Conservation (phyloP, 1,140 invertebrate genomes). For the Leptopilina boulardi region DNA sequence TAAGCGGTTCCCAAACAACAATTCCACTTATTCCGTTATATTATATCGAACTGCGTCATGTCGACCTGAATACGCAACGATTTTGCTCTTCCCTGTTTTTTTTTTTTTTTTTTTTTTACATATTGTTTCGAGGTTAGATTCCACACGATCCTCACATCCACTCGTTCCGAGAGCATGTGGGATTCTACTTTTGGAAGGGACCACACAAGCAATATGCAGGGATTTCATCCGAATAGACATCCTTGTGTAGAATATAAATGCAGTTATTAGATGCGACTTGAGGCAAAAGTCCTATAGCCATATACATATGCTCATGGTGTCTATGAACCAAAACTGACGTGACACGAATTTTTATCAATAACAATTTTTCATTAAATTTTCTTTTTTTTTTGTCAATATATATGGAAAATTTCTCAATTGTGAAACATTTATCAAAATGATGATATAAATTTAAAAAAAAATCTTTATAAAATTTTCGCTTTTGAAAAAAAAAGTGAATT, state of each 20-base stretch:
- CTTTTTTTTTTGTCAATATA: neutral
- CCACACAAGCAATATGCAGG: conserved; percentile 19
- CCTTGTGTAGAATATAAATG: conserved; percentile 27
- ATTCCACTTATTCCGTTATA: conserved; percentile 30
- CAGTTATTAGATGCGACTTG: conserved; percentile 15
- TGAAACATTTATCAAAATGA: too few species aligned
- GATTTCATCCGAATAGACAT: conserved; percentile 21
- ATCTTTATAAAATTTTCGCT: too few species aligned
- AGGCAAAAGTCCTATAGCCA: neutral
- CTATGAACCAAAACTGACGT: conserved; percentile 20
- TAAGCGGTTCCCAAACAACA: conserved; percentile 32
- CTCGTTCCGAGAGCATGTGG: conserved; percentile 20
- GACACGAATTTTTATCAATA: neutral
- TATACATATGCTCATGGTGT: neutral
- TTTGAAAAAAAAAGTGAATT: neutral
- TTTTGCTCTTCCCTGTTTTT: neutral
- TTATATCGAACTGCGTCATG: conserved; percentile 22
- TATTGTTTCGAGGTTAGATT: conserved; percentile 32
- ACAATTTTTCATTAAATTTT: neutral
- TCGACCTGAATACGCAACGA: conserved; percentile 28
- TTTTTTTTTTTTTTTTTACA: too few species aligned
- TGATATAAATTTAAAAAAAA: too few species aligned
- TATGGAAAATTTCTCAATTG: neutral
- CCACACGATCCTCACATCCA: conserved; percentile 27
- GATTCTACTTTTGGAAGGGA: conserved; percentile 30